A percentile compares a stretch with the other conserved stretches of the same genome.
These are phyloP conservation scores for Acholoe squamosa DNA, from an alignment of 2,888 invertebrate genomes.

Conservation along the genomic window DNA sequence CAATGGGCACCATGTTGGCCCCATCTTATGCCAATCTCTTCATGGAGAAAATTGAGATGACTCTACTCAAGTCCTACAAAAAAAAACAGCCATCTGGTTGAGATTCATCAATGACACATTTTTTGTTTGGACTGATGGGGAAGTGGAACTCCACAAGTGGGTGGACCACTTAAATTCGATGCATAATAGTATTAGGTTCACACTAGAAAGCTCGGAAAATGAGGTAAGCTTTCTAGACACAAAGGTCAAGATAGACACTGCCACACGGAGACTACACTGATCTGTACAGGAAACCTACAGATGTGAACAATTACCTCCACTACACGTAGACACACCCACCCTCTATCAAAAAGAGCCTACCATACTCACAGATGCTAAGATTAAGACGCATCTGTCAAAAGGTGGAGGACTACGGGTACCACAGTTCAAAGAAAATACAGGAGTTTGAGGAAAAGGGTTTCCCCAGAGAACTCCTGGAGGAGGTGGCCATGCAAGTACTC, in stretches of 20 bases:
- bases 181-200: conserved; percentile 18
- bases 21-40: too few species aligned
- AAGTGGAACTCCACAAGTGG: too few species aligned
- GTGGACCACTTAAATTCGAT: too few species aligned
- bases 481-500: too few species aligned
- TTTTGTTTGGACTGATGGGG: too few species aligned
- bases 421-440: neutral
- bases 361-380: conserved; percentile 4
- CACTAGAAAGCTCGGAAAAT: neutral
- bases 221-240: conserved; percentile 24
- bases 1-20: too few species aligned
- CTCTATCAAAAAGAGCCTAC: neutral
- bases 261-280: neutral
- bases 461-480: neutral
- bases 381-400: neutral
- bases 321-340: neutral
- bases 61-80: too few species aligned
- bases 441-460: neutral
- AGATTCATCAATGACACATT: too few species aligned
- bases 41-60: too few species aligned
- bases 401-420: neutral
- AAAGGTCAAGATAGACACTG: conserved; percentile 6
- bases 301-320: neutral
- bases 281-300: neutral
- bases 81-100: too few species aligned